Conservation (phyloP, 1,140 invertebrate species). For the Hirudo medicinalis region DNA sequence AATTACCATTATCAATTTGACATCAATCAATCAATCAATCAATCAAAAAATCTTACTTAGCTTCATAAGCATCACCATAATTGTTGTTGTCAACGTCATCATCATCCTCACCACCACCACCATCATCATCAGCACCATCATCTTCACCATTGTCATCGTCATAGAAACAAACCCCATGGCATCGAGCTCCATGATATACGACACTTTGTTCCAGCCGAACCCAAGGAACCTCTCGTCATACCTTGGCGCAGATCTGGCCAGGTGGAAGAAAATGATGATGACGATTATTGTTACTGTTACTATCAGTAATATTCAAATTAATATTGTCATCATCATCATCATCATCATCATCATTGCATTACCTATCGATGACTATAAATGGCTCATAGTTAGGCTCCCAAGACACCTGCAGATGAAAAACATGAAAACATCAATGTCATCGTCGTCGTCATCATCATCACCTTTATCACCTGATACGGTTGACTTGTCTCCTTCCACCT, state of each 20-base stretch:
- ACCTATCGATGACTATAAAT: constrained; percentile 59
- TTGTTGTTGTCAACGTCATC: too few relatives aligned
- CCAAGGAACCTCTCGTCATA: constrained; percentile 81
- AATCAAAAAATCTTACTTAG: too few relatives aligned
- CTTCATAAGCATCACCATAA: too few relatives aligned
- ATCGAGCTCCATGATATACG: constrained; percentile 75
- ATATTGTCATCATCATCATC: too few relatives aligned
- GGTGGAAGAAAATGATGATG: background rate
- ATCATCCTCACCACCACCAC: background rate
- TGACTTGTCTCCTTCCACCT: constrained; percentile 64
- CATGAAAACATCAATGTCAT: background rate
- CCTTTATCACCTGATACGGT: constrained; percentile 57
- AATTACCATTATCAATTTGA: too few relatives aligned
- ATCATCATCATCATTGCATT: background rate
- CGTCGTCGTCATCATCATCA: background rate
- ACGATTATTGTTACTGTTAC: too few relatives aligned
- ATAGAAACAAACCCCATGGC: constrained; percentile 49
- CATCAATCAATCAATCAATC: too few relatives aligned
- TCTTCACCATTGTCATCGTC: background rate
- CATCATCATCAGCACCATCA: background rate
- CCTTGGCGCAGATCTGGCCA: constrained; percentile 29
- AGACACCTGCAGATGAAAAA: constrained; percentile 48
- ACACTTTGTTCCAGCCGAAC: constrained; percentile 92
- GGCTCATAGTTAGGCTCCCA: constrained; percentile 87
- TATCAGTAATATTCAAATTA: too few relatives aligned